phyloP scores from a whole-genome alignment of 2,888 invertebrate species.

The Leptinotarsa peninsularis region DNA sequence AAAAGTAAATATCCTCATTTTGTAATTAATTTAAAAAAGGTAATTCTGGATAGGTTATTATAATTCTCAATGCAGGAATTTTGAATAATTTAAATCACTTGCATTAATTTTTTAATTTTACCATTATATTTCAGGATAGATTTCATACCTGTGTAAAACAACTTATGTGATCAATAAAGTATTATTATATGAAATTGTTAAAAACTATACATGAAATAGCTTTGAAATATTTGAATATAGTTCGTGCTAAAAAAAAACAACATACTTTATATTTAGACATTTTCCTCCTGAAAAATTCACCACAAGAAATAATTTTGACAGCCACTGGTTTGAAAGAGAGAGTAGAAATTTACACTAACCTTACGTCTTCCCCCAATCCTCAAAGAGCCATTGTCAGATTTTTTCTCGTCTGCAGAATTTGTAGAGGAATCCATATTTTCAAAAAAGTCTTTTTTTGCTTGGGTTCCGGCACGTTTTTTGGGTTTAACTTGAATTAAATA shows the following conservation, averaged over 20 bases:
- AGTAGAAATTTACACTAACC: constrained; percentile 56
- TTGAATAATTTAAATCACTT: too few relatives aligned
- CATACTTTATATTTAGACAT: constrained; percentile 47
- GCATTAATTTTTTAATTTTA: too few relatives aligned
- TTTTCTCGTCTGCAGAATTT: constrained; percentile 52
- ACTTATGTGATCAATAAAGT: too few relatives aligned
- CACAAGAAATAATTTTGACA: constrained; percentile 37
- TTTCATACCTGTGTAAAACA: too few relatives aligned
- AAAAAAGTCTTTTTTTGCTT: constrained; percentile 46
- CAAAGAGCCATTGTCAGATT: constrained; percentile 56
- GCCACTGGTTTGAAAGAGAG: constrained; percentile 28
- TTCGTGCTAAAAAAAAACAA: constrained; percentile 10
- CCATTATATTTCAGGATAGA: too few relatives aligned
- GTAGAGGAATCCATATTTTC: constrained; percentile 51
- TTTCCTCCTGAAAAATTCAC: constrained; percentile 17
- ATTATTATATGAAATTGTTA: too few relatives aligned
- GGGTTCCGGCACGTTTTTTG: constrained; percentile 31
- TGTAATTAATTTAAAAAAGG: too few relatives aligned
- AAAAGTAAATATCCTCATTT: too few relatives aligned
- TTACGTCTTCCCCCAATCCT: constrained; percentile 74
- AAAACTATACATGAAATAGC: too few relatives aligned
- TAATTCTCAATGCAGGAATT: too few relatives aligned
- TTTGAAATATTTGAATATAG: too few relatives aligned
- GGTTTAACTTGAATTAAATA: constrained; percentile 41
- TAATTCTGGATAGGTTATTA: too few relatives aligned